A percentile compares a stretch with the other conserved stretches of the same genome.
phyloP scores from a whole-genome alignment of 2,888 invertebrate genomes.

The Prenolepis imparis region DNA sequence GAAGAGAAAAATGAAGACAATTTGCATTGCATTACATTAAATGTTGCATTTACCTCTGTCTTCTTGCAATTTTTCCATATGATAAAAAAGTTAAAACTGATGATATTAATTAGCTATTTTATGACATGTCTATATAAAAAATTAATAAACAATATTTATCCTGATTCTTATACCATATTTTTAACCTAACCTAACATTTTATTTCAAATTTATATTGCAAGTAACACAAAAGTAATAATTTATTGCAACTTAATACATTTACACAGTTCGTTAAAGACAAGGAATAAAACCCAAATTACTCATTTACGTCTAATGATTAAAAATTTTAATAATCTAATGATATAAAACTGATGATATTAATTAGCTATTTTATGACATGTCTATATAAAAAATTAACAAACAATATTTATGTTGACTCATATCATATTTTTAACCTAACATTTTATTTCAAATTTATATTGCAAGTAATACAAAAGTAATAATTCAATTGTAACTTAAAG shows the following conservation, averaged over 20 bases:
- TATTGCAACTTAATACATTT: background rate
- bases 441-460: background rate
- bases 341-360: too few species aligned
- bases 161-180: background rate
- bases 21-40: background rate
- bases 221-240: background rate
- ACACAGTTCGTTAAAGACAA: too few species aligned
- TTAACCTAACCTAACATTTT: too few species aligned
- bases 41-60: background rate
- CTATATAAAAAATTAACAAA: too few species aligned
- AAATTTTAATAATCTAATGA: background rate
- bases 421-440: background rate
- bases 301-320: background rate
- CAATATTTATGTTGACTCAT: background rate
- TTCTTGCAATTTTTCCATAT: background rate
- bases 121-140: too few species aligned
- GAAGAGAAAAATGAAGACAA: background rate
- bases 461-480: background rate
- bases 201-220: background rate
- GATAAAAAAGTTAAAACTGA: background rate
- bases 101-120: background rate
- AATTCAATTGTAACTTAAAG: background rate
- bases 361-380: too few species aligned
- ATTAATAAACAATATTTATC: too few species aligned
- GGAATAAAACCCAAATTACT: background rate